Base-by-base conservation (phyloP, 1,140 invertebrate genomes). In the Pogonomyrmex californicus region DNA sequence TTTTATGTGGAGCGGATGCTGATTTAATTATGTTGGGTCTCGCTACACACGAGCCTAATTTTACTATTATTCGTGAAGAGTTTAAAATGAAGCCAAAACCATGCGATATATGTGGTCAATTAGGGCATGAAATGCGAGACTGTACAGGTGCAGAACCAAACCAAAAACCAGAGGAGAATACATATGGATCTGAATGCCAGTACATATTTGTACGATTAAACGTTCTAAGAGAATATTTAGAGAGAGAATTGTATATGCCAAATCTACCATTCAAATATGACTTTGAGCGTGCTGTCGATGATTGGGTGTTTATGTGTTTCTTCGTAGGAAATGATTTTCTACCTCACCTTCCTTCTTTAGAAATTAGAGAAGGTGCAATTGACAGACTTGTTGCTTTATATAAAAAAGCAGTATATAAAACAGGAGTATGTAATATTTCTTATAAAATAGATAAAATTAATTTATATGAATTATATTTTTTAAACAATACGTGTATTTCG, bases 271-370 rank as follows among this genome's bases (percentile, higher is more conserved):
- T 99, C 94, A 95, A 96, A 63, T 98, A 98, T 93, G 97, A 98
- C 91, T 98, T 98, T 93, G 98, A 99, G 93, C 95, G 98, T 86
- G 98, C 97, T 1, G 93, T 99, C 2, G 99, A 99, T 95, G 99
- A 99, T 95, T 99, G 99, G 99, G 99, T 99, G 0, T 99, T 99
- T 94, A 99, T 99, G 99, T 99, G 99, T 95, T 99, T 99, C 96
- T 99, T 99, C 96, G 99, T 99, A 79, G 99, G 99, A 60, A 99
- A 99, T 95, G 99, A 99, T 96, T 99, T 99, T 95, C 95, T 99
- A 89, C 99, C 99, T 17, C 99, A 99, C 96, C 96, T 99, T 81
- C 99, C 99, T 17, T 99, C 99, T 36, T 95, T 99, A 85, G 99
- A 99, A 96, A 99, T 99, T 92, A 96, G 99, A 85, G 99, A 99